These are phyloP conservation scores for Platorchestia sp. DNA, from an alignment of 1,140 invertebrate genomes.

Conservation along the genomic window DNA sequence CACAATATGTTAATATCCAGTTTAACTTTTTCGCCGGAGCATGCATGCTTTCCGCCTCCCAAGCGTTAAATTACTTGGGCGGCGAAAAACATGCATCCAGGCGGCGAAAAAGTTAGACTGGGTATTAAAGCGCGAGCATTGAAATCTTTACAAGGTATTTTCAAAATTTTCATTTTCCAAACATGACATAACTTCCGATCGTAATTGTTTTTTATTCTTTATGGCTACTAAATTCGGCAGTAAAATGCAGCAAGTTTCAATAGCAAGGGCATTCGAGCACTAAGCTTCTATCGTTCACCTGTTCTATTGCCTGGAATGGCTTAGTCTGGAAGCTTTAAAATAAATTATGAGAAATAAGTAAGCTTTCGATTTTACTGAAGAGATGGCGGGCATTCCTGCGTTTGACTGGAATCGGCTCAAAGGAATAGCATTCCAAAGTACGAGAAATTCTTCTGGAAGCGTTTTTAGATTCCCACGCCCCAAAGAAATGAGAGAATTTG, in stretches of 20 bases:
- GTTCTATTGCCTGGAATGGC: neutral
- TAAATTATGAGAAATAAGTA: conserved; percentile 19
- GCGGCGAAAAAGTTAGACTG: no score
- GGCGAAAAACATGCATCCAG: no score
- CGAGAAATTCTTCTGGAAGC: conserved; percentile 31
- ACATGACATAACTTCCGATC: neutral
- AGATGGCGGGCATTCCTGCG: conserved; percentile 28
- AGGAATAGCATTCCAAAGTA: conserved; percentile 13
- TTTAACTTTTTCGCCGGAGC: no score
- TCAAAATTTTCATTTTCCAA: no score
- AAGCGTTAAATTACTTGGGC: no score
- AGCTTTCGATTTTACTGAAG: conserved; percentile 19
- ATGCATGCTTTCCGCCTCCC: no score
- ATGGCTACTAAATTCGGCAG: neutral
- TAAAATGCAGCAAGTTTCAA: neutral
- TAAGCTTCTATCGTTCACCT: conserved; percentile 7
- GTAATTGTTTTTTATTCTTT: neutral
- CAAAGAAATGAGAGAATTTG: conserved; percentile 31
- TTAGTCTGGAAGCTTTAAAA: neutral
- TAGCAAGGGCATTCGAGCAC: neutral
- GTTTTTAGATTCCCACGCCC: conserved; percentile 21
- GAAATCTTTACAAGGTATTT: no score
- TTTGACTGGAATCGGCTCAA: conserved; percentile 18
- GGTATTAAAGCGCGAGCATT: no score
- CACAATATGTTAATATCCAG: no score